Evolutionary conservation across 2,888 invertebrate genomes (phyloP), one percentile per base, ranked within the genome.

Genomic region (Morpho achilles): DNA sequence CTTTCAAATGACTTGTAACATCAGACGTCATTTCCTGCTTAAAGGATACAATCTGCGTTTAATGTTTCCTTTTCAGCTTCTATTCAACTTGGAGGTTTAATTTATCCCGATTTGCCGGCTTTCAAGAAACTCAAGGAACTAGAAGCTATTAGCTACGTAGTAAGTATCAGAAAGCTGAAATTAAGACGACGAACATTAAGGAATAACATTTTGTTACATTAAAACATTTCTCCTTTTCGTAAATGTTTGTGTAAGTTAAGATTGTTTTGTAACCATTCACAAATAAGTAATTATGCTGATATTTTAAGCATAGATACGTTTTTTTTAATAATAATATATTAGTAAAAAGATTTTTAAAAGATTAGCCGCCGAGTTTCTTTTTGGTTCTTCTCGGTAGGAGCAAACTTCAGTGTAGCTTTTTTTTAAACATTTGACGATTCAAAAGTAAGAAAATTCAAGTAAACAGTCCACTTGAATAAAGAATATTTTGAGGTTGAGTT

Each of bases 91-190:
- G 63, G 59, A 41, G 53, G 54, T 45, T 62, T 59, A 60, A 59
- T 61, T 59, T 50, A 55, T 59, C 56, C 55, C 57, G 51, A 53
- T 53, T 55, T 51, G 55, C 59, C 51, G 55, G 61, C 64, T 64
- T 61, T 64, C 62, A 64, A 64, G 61, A 59, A 53, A 42, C 59
- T 57, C 61, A 53, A 51, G 59, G 49, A 61, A 61, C 61, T 58
- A 59, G 60, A 60, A 60, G 61, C 64, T 60, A 60, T 64, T 64
- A 59, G 54, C 60, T 40, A 41, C 55, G 16, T 40, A 59, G 61
- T 56, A 63, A 54, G 54, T 48, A 54, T 48, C 54, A 41, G 57
- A 59, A 57, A 57, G 46, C 46, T 50, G 50, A 53, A 53, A 40
- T 55, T 51, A 59, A 55, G 46, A 47, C 51, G 42, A 41, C 41